Evolutionary conservation across 2,888 invertebrate species (phyloP), one percentile per base, ranked within the genome.

Genomic region (Lucinisca nassula): DNA sequence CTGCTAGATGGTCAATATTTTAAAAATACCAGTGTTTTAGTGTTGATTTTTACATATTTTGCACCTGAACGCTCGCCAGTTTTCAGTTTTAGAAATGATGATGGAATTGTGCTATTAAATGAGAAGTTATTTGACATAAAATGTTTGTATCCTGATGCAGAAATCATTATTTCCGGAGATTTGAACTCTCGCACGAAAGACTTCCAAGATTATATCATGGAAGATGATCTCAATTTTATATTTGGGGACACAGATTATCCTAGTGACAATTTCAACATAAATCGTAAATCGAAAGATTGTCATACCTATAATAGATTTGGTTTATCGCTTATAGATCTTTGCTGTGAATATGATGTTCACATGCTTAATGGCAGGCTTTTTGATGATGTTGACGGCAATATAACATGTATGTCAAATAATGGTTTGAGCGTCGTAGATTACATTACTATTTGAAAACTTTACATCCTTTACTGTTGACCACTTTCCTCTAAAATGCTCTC

Each of bases 391-490:
- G 24, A 75, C 21, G 85, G 81, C 14, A 77, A 85, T 77, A 27
- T 75, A n/a, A 84, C 84, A 4, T 82, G 82, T 61, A 73, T 38
- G 2, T 72, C 78, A 24, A 81, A 81, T 38, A 72, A 72, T 30
- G 86, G 86, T 32, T 37, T n/a, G 70, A 86, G 82, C 37, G 14
- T 51, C 1, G 86, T 86, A n/a, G 86, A 86, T 55, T 86, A 82
- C 30, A 61, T 86, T 74, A 58, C 79, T 24, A 27, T 78, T 83
- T 27, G n/a, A 67, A 1, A 35, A 73, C 6, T 72, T 77, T 37
- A 37, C 35, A 40, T 61, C 72, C 30, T 85, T 85, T 73, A 30
- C 8, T 27, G 73, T 85, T 17, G 76, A 70, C 37, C 85, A 80
- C 70, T 85, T 76, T 27, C 80, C 72, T 21, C 12, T 82, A 0